These are phyloP conservation scores for Rhyacophila evoluta DNA, from an alignment of 2,888 invertebrate species.

Conservation along the genomic window DNA sequence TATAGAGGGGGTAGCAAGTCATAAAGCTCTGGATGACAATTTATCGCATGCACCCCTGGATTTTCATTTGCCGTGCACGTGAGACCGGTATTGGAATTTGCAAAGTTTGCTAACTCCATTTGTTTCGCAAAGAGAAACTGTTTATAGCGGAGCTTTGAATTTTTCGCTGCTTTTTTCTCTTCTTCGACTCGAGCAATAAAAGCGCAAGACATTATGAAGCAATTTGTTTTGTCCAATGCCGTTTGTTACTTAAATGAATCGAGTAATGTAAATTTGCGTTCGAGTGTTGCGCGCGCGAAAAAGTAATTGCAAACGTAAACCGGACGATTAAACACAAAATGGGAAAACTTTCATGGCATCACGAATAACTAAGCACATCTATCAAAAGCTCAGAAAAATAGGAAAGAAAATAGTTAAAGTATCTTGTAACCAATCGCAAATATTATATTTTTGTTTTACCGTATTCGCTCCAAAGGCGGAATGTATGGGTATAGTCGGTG, in stretches of 20 bases:
- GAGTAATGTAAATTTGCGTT: slow-evolving; percentile 26
- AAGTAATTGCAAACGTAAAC: slow-evolving; percentile 18
- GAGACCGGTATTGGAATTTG: slow-evolving; percentile 38
- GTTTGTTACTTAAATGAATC: slow-evolving; percentile 40
- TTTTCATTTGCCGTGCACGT: slow-evolving; percentile 28
- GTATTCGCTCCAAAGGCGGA: too few species aligned
- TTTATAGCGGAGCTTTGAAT: slow-evolving; percentile 23
- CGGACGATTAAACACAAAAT: slow-evolving; percentile 3
- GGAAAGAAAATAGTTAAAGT: too few species aligned
- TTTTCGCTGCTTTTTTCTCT: slow-evolving; percentile 25
- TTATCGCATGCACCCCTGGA: slow-evolving; percentile 28
- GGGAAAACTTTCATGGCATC: slow-evolving; percentile 12
- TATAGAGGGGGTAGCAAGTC: neutral
- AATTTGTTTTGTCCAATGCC: slow-evolving; percentile 41
- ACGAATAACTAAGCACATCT: neutral
- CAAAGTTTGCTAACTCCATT: slow-evolving; percentile 41
- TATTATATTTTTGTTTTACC: too few species aligned
- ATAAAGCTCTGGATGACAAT: slow-evolving; percentile 26
- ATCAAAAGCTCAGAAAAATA: slow-evolving; percentile 3
- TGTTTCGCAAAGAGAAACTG: slow-evolving; percentile 31
- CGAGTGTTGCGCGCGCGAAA: neutral
- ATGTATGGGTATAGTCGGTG: too few species aligned
- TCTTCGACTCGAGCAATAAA: slow-evolving; percentile 34
- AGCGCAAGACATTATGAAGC: slow-evolving; percentile 43
- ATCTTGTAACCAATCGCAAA: too few species aligned